Evolutionary conservation across 2,888 invertebrate genomes (phyloP).

Genomic region (Theristus sp.): DNA sequence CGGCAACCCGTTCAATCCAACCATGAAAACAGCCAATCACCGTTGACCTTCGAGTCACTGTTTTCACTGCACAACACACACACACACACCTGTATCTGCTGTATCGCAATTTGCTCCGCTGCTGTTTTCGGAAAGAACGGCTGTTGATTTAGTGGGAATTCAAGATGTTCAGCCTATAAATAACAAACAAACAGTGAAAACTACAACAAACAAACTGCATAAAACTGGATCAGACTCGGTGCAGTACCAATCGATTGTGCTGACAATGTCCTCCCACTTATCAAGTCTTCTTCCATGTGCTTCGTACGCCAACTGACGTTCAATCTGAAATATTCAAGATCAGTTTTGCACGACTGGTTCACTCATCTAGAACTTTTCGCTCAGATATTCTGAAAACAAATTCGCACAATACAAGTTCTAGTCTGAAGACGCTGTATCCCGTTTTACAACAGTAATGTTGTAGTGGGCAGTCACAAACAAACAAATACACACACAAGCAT

Average conservation of each 20-base stretch:
- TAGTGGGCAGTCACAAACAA: too few relatives aligned
- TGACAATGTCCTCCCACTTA: slow-evolving; percentile 5
- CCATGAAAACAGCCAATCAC: too few relatives aligned
- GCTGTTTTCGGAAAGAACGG: slow-evolving; percentile 8
- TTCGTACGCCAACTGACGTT: slow-evolving; percentile 5
- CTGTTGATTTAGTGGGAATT: slow-evolving; percentile 17
- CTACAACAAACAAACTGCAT: too few relatives aligned
- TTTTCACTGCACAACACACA: too few relatives aligned
- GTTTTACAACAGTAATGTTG: background rate
- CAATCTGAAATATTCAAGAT: slow-evolving; percentile 4
- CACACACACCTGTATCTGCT: slow-evolving; percentile 3
- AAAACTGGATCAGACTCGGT: background rate
- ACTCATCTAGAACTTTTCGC: background rate
- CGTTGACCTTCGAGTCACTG: too few relatives aligned
- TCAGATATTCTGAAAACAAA: background rate
- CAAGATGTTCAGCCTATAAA: slow-evolving; percentile 16
- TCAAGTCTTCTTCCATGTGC: background rate
- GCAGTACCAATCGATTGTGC: slow-evolving; percentile 1
- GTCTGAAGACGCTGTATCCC: background rate
- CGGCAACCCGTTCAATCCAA: too few relatives aligned
- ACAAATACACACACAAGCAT: too few relatives aligned
- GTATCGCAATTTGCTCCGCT: slow-evolving; percentile 11
- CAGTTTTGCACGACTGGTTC: too few relatives aligned
- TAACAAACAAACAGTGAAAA: background rate
- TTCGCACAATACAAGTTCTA: background rate